These are phyloP conservation scores for Silurus aristotelis DNA, from an alignment of 2,797 vertebrate species.

Conservation along the genomic window DNA sequence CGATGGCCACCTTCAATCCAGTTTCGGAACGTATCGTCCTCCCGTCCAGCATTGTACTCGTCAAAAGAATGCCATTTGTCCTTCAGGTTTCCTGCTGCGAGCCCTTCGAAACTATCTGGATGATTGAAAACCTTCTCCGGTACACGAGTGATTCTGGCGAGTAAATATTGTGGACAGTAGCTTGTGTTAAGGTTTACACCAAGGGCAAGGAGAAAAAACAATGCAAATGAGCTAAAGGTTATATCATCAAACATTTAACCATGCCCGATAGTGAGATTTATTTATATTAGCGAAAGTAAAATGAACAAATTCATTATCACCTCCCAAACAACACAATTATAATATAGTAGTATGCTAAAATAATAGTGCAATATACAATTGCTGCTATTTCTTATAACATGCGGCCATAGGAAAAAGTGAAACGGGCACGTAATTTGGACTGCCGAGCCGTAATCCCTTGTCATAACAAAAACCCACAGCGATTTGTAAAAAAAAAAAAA, in stretches of 20 bases:
- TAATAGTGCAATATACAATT: too few relatives aligned
- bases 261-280: neutral
- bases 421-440: neutral
- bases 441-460: neutral
- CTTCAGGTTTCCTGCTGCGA: neutral
- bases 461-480: neutral
- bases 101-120: neutral
- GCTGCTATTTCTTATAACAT: too few relatives aligned
- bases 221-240: too few relatives aligned
- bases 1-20: slow-evolving; percentile 7
- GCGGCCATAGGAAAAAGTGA: neutral
- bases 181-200: neutral
- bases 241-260: neutral
- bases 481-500: neutral
- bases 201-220: neutral
- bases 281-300: neutral
- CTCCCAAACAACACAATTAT: too few relatives aligned
- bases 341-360: too few relatives aligned
- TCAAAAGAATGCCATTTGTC: slow-evolving; percentile 16
- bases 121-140: neutral
- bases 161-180: neutral
- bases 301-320: neutral
- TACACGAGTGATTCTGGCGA: neutral
- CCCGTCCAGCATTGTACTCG: neutral
- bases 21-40: neutral